phyloP scores from a whole-genome alignment of 2,888 invertebrate species.

The Brachynemurus nebulosus region DNA sequence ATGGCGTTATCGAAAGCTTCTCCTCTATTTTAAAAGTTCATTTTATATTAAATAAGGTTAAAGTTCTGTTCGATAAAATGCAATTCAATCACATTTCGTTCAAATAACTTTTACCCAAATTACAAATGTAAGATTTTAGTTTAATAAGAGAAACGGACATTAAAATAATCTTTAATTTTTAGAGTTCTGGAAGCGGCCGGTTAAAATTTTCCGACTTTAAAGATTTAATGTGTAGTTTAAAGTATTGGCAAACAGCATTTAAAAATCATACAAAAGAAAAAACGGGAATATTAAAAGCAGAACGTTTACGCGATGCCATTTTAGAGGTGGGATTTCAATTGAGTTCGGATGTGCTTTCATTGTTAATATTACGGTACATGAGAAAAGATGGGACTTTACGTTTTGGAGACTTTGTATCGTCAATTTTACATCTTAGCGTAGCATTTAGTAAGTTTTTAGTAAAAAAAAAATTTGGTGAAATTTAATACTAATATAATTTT shows the following conservation, averaged over 20 bases:
- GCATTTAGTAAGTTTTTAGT: slow-evolving; percentile 81
- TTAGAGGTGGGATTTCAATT: slow-evolving; percentile 79
- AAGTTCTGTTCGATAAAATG: too few relatives aligned
- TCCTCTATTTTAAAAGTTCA: too few relatives aligned
- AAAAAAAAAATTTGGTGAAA: slow-evolving; percentile 6
- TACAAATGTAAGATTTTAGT: too few relatives aligned
- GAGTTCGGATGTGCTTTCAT: slow-evolving; percentile 68
- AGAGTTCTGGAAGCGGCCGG: slow-evolving; percentile 66
- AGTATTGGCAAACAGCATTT: slow-evolving; percentile 83
- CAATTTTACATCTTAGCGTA: slow-evolving; percentile 74
- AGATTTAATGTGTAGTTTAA: slow-evolving; percentile 81
- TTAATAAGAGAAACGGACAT: too few relatives aligned
- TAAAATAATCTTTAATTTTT: too few relatives aligned
- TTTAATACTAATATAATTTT: background rate
- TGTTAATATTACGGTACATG: slow-evolving; percentile 76
- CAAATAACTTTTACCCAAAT: too few relatives aligned
- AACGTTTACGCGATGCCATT: slow-evolving; percentile 69
- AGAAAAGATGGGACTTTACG: slow-evolving; percentile 83
- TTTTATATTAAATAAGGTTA: too few relatives aligned
- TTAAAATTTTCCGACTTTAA: slow-evolving; percentile 76
- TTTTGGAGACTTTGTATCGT: slow-evolving; percentile 84
- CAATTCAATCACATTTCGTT: too few relatives aligned
- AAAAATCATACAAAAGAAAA: slow-evolving; percentile 83
- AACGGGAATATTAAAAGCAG: slow-evolving; percentile 77
- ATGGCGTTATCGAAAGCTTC: too few relatives aligned